Base-by-base conservation (phyloP, 2,888 invertebrate genomes). In the Zele albiditarsus region DNA sequence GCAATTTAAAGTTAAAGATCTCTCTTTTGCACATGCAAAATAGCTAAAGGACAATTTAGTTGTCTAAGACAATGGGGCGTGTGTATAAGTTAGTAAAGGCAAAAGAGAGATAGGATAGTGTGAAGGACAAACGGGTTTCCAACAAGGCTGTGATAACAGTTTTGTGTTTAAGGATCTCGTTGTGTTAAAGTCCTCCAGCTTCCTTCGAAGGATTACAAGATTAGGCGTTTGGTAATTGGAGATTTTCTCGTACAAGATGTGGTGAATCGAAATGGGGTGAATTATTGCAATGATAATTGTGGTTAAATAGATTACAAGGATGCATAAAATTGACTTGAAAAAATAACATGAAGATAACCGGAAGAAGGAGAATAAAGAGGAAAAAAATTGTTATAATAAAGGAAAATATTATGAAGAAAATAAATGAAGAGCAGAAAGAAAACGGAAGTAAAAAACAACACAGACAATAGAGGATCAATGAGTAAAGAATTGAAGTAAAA, bases 181-280 rank as follows among this genome's bases (percentile, higher is more conserved):
- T 20, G 63, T 33, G 63, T 31, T 63, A 63, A 38, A 20, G n/a
- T 31, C 31, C 28, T 28, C 5, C 16, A 16, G 31, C n/a, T 63
- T 63, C 33, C 63, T 31, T n/a, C 63, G 10, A 20, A 62, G 62
- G 63, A 63, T 63, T 63, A 63, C 33, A 31, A 63, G 63, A 63
- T 63, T 33, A 63, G 63, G 16, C 53, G 53, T 63, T 63, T 63
- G 63, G 33, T 63, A 63, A 63, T 63, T 63, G 33, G 63, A 38
- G 63, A 63, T 63, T 63, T 63, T 33, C 33, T 31, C 20, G 63
- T 28, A 63, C 33, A 33, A 28, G 63, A 63, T 31, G 38, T 28
- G 28, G 28, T 20, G 16, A 31, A n/a, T 62, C 31, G 62, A 20
- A 31, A 20, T 20, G 20, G 20, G 38, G 63, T 38, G 38, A 63